phyloP scores from a whole-genome alignment of 1,140 invertebrate species.

The Centruroides vittatus region DNA sequence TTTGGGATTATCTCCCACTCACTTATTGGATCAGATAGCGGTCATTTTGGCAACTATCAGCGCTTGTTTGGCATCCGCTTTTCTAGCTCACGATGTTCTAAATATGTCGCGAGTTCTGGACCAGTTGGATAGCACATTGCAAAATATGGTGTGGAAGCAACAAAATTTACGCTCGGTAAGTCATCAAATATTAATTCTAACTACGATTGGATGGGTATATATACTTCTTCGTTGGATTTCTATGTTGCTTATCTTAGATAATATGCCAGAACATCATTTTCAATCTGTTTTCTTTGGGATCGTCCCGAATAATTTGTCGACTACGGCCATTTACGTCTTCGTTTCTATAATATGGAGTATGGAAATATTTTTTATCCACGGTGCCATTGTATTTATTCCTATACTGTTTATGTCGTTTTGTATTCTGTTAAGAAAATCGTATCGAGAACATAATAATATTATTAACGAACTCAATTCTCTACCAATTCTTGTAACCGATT shows the following conservation, averaged over 20 bases:
- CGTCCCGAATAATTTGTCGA: slow-evolving; percentile 1
- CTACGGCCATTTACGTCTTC: slow-evolving; percentile 1
- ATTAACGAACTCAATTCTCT: slow-evolving; percentile 1
- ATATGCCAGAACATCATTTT: slow-evolving; percentile 6
- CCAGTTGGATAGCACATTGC: slow-evolving; percentile 7
- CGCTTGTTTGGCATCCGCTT: background rate
- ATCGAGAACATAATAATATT: slow-evolving; percentile 11
- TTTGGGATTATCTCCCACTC: slow-evolving; percentile 4
- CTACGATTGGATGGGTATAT: slow-evolving; percentile 9
- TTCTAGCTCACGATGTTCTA: background rate
- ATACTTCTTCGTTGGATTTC: slow-evolving; percentile 4
- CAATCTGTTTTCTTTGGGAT: slow-evolving; percentile 8
- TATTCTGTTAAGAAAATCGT: slow-evolving; percentile 13
- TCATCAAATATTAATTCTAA: slow-evolving; percentile 4
- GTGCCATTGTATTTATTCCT: slow-evolving; percentile 15
- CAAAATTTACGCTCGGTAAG: slow-evolving; percentile 1
- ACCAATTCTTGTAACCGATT: background rate
- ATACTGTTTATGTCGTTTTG: slow-evolving; percentile 17
- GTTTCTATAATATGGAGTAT: slow-evolving; percentile 7
- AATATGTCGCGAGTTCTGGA: slow-evolving; percentile 4
- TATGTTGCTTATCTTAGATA: slow-evolving; percentile 8
- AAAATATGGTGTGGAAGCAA: slow-evolving; percentile 2
- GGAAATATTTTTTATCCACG: slow-evolving; percentile 15
- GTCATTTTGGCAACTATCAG: slow-evolving; percentile 7
- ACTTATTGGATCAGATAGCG: slow-evolving; percentile 10